A percentile compares a stretch with the other conserved stretches of the same genome.
These are phyloP conservation scores for Cheilosia pagana DNA, from an alignment of 2,888 invertebrate species.

Conservation along the genomic window DNA sequence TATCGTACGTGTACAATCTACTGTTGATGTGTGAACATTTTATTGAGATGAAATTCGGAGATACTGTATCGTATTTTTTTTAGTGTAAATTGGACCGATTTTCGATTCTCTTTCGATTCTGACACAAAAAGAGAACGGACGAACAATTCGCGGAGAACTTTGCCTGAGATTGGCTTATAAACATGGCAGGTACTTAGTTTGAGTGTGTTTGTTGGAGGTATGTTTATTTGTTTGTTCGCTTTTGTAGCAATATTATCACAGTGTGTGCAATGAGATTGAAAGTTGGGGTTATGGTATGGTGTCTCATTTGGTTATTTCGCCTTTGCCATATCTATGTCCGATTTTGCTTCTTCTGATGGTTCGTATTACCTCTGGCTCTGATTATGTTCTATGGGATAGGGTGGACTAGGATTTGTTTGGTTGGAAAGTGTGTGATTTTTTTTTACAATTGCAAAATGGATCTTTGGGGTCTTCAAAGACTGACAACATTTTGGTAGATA, in stretches of 20 bases:
- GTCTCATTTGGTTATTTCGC: constrained; percentile 30
- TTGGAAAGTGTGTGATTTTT: not conserved
- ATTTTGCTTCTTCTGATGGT: constrained; percentile 32
- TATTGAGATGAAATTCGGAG: constrained; percentile 8
- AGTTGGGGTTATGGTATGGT: constrained; percentile 45
- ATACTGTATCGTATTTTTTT: constrained; percentile 7
- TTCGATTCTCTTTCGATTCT: constrained; percentile 8
- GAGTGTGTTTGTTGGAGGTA: constrained; percentile 35
- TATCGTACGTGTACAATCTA: not conserved
- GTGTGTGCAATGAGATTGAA: constrained; percentile 61
- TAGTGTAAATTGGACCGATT: not conserved
- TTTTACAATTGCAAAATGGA: too few species aligned
- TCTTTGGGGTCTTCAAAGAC: too few species aligned
- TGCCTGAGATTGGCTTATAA: constrained; percentile 4
- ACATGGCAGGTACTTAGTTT: constrained; percentile 49
- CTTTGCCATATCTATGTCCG: constrained; percentile 24
- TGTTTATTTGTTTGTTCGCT: constrained; percentile 52
- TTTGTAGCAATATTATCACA: constrained; percentile 64
- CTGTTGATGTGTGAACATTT: constrained; percentile 15
- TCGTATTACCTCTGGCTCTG: constrained; percentile 36
- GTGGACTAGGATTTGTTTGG: not conserved
- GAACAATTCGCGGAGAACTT: constrained; percentile 2
- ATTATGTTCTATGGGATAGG: constrained; percentile 26
- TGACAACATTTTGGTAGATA: too few species aligned
- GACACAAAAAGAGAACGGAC: not conserved